Percentiles rank a stretch among this genome's conserved stretches.
These are phyloP conservation scores for Meiosimyza decipiens DNA, from an alignment of 2,888 invertebrate genomes.

Conservation along the genomic window DNA sequence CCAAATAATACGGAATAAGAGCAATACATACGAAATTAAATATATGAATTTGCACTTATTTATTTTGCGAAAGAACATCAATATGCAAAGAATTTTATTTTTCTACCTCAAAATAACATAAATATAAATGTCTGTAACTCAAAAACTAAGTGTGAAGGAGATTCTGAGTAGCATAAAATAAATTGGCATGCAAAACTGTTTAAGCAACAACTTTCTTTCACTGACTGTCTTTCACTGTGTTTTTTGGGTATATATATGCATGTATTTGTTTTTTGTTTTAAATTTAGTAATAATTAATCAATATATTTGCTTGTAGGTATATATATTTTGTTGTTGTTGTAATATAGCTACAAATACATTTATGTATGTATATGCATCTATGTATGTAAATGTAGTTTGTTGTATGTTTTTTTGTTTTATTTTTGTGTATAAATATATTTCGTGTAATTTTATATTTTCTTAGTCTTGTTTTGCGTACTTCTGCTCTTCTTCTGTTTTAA, in stretches of 20 bases:
- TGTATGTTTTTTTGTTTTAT: neutral
- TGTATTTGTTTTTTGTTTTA: neutral
- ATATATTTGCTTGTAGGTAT: neutral
- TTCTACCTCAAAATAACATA: no score
- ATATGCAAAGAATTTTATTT: no score
- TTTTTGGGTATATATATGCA: neutral
- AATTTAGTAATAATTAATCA: slow-evolving; percentile 4
- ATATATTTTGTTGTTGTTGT: neutral
- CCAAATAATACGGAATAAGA: no score
- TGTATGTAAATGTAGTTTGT: slow-evolving; percentile 29
- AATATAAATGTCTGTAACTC: no score
- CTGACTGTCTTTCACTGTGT: neutral
- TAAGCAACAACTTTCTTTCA: neutral
- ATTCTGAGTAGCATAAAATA: neutral
- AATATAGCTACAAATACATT: slow-evolving; percentile 6
- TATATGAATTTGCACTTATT: no score
- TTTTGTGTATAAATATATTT: slow-evolving; percentile 34
- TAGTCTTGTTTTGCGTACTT: slow-evolving; percentile 23
- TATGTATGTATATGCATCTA: slow-evolving; percentile 36
- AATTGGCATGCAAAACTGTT: neutral
- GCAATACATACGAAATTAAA: no score
- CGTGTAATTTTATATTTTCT: slow-evolving; percentile 22
- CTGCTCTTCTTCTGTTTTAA: slow-evolving; percentile 3
- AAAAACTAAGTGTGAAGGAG: no score
- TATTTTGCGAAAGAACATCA: no score